Conservation (phyloP, 2,113 vertebrate genomes). For the Dendrocopos noguchii region DNA sequence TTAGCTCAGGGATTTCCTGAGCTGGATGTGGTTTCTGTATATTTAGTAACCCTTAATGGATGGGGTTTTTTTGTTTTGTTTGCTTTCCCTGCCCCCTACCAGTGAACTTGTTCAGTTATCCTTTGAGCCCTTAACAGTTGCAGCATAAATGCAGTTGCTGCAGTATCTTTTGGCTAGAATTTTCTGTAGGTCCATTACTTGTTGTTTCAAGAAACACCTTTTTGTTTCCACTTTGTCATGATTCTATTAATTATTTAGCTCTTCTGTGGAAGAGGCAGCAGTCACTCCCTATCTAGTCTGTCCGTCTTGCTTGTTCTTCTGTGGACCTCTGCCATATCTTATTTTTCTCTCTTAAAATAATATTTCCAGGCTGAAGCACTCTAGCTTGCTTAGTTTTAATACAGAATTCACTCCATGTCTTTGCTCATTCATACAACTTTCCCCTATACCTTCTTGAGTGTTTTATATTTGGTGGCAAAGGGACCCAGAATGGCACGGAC, state of each 20-base stretch:
- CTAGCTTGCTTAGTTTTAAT: neutral
- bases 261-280: neutral
- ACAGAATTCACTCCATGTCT: neutral
- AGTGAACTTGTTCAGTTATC: neutral
- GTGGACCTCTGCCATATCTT: neutral
- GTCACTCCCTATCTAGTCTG: neutral
- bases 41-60: conserved; percentile 68
- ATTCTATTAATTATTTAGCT: neutral
- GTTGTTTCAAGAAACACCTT: neutral
- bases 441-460: neutral
- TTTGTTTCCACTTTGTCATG: neutral
- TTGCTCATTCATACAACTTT: neutral
- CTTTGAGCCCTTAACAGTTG: neutral
- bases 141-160: neutral
- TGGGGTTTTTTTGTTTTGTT: neutral
- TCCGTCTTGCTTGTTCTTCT: neutral
- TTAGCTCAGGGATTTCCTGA: conserved; percentile 71
- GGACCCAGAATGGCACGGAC: neutral
- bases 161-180: neutral
- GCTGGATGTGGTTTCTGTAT: conserved; percentile 66
- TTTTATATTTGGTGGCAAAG: neutral
- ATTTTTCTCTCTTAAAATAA: neutral
- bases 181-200: neutral
- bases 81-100: neutral
- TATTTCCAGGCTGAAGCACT: neutral